Evolutionary conservation across 1,140 invertebrate species (phyloP), one percentile per base, ranked within the genome.

Genomic region (Drosophila ogumai): DNA sequence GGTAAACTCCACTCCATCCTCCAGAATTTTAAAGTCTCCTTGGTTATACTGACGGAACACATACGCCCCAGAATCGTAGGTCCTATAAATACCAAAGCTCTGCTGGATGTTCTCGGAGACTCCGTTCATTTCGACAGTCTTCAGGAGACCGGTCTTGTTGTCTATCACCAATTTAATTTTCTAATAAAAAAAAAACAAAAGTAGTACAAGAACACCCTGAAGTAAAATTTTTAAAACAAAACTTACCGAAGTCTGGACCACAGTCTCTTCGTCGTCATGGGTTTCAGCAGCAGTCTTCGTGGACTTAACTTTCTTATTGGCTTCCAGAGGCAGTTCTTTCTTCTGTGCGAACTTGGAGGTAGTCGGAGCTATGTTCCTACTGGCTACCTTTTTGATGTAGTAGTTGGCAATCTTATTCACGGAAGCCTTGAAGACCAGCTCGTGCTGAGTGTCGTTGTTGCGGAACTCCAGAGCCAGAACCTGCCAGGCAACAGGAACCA

Each of bases 51-150:
- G 97, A 54, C 97, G 94, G 92, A 98, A 98, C 56, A 98, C 96
- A 81, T 98, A 98, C 0, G 97, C 97, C 0, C 97, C 97, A 0
- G 96, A 97, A 0, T 96, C 95, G 52, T 96, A 90, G 68, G 94
- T 94, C 22, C 94, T 93, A 85, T 99, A 99, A 91, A 95, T 97
- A 43, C 95, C 93, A 78, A 97, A 96, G 22, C 95, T 95, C 91
- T 98, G 97, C 0, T 68, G 76, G 9, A 91, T 74, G 13, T 78
- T 60, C 34, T 87, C 79, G 1, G 77, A 73, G 1, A 92, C 64
- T 0, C 88, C 93, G 66, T 94, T 93, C 60, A 93, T 69, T 46
- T 94, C 93, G 44, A 97, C 92, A 4, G 94, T 93, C 22, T 93
- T 87, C 0, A 96, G 92, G 34, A 93, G 92, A 0, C 94, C 96